A percentile compares a stretch with the other conserved stretches of the same genome.
Evolutionary conservation across 2,113 vertebrate species (phyloP).

Genomic region (Synodontis membranacea): DNA sequence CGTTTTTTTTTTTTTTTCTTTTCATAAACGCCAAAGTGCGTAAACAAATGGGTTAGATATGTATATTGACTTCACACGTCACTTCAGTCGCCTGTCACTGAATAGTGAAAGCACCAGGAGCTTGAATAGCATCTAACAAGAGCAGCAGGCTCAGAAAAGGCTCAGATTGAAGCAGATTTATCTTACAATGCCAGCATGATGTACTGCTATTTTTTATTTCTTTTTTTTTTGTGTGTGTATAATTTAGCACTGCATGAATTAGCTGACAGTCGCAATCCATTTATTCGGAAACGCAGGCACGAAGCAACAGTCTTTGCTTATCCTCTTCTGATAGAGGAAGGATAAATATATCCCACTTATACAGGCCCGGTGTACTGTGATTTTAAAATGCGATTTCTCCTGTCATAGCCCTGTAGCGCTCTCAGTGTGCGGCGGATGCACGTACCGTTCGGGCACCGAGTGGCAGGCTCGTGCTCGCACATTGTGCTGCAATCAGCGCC

Average conservation of each 20-base stretch:
- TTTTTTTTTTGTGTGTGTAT: not conserved
- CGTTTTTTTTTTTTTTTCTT: not conserved
- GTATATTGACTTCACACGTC: slow-evolving; percentile 11
- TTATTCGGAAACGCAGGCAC: not conserved
- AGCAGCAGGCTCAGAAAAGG: not conserved
- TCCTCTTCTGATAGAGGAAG: not conserved
- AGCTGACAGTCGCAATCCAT: not conserved
- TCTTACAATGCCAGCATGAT: not conserved
- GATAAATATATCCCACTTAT: slow-evolving; percentile 30
- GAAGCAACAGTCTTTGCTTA: not conserved
- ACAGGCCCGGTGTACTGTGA: slow-evolving; percentile 1
- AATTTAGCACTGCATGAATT: slow-evolving; percentile 22
- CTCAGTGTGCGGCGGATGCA: not conserved
- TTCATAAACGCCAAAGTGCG: not conserved
- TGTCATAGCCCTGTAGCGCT: not conserved
- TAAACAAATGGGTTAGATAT: slow-evolving; percentile 20
- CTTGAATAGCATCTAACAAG: not conserved
- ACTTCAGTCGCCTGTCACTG: not conserved
- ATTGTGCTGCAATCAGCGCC: slow-evolving; percentile 40
- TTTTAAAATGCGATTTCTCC: slow-evolving; percentile 38
- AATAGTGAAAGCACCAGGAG: not conserved
- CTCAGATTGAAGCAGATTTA: slow-evolving; percentile 5
- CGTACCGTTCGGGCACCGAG: not conserved
- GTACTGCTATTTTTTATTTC: not conserved
- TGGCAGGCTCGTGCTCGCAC: slow-evolving; percentile 39